Percentiles rank a stretch among this genome's conserved stretches.
Evolutionary conservation across 2,797 vertebrate genomes (phyloP).

Genomic region (Strix occidentalis): DNA sequence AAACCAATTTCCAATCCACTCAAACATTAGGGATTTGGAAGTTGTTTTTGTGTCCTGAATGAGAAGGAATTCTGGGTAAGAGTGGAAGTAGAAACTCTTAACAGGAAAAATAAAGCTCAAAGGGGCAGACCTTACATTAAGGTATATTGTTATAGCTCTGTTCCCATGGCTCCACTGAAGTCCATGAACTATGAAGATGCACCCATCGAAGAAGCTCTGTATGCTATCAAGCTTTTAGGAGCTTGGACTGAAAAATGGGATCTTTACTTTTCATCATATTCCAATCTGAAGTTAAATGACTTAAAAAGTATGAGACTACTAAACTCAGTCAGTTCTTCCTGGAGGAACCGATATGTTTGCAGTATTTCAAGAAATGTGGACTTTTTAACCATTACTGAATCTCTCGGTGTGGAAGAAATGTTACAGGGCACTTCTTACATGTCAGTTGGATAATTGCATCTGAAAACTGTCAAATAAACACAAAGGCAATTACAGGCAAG

Average conservation of each 20-base stretch:
- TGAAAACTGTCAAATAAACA: background rate
- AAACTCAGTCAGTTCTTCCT: background rate
- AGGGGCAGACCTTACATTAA: background rate
- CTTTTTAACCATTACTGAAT: background rate
- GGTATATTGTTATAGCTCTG: background rate
- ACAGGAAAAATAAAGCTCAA: background rate
- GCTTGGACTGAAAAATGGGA: background rate
- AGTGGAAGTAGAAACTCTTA: background rate
- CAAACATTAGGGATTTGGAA: background rate
- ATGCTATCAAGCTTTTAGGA: background rate
- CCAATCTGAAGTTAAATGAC: background rate
- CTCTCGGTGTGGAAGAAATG: background rate
- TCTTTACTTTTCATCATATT: background rate
- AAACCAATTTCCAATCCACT: background rate
- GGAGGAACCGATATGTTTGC: background rate
- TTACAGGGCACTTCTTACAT: background rate
- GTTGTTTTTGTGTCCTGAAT: background rate
- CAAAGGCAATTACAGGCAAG: background rate
- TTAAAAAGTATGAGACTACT: background rate
- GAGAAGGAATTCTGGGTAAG: background rate
- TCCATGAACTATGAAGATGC: background rate
- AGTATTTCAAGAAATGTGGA: background rate
- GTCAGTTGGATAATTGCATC: background rate
- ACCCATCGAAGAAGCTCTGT: background rate
- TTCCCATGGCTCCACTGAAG: background rate